phyloP scores from a whole-genome alignment of 2,113 vertebrate genomes.

The Oryctolagus cuniculus region DNA sequence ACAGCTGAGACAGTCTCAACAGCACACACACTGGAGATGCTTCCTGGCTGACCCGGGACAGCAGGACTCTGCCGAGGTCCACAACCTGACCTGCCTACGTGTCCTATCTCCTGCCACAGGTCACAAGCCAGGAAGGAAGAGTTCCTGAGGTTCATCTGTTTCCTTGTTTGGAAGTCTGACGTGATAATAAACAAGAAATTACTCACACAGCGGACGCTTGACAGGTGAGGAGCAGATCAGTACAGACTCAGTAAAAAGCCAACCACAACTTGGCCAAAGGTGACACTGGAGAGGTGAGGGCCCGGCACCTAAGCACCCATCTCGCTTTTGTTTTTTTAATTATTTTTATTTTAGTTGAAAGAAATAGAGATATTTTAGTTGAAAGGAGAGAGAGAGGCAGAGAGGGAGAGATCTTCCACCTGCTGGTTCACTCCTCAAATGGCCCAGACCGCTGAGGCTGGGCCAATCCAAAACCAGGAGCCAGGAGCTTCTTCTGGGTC shows the following conservation, averaged over 20 bases:
- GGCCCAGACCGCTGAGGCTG: too few relatives aligned
- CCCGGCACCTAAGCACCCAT: not conserved
- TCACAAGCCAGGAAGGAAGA: not conserved
- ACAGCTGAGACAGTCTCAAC: fast-evolving
- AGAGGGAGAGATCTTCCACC: too few relatives aligned
- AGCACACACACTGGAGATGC: not conserved
- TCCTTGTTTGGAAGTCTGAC: not conserved
- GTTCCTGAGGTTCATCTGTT: not conserved
- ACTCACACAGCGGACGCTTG: not conserved
- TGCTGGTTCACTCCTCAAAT: too few relatives aligned
- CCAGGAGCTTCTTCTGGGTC: too few relatives aligned
- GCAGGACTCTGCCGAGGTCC: not conserved
- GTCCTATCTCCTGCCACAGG: not conserved
- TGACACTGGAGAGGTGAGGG: not conserved
- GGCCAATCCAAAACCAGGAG: too few relatives aligned
- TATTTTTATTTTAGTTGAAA: too few relatives aligned
- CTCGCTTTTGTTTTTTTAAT: too few relatives aligned
- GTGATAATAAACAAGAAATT: not conserved
- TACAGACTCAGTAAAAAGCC: not conserved
- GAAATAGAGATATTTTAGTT: too few relatives aligned
- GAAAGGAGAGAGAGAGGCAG: too few relatives aligned
- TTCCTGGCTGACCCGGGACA: not conserved
- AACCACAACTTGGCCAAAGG: slow-evolving; percentile 1
- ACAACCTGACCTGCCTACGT: not conserved
- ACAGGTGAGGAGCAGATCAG: not conserved